These are phyloP conservation scores for Thymelicus acteon DNA, from an alignment of 2,888 invertebrate species.

Conservation along the genomic window DNA sequence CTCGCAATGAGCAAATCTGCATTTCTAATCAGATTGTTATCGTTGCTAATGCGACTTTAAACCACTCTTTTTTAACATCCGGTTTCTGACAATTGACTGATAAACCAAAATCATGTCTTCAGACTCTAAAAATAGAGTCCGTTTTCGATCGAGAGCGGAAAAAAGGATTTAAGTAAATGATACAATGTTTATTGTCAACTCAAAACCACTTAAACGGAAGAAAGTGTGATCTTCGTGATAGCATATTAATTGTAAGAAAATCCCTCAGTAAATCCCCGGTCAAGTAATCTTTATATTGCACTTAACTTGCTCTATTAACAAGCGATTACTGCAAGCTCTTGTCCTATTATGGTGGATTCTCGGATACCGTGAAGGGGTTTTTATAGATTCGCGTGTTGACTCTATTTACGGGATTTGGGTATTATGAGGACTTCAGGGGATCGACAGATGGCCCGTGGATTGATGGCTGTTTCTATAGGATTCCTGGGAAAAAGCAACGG, in stretches of 20 bases:
- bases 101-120: conserved; percentile 37
- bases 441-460: conserved; percentile 37
- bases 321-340: conserved; percentile 38
- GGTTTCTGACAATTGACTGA: conserved; percentile 44
- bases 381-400: conserved; percentile 41
- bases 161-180: conserved; percentile 50
- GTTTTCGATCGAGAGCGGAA: conserved; percentile 38
- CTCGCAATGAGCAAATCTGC: conserved; percentile 63
- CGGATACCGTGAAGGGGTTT: conserved; percentile 29
- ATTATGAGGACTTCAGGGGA: conserved; percentile 31
- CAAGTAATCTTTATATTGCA: conserved; percentile 43
- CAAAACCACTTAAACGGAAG: conserved; percentile 59
- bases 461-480: conserved; percentile 10
- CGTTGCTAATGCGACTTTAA: conserved; percentile 63
- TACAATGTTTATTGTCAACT: conserved; percentile 61
- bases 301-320: conserved; percentile 26
- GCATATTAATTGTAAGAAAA: conserved; percentile 44
- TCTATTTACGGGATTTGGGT: conserved; percentile 27
- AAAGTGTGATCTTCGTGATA: conserved; percentile 51
- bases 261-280: conserved; percentile 38
- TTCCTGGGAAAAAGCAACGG: conserved; percentile 45
- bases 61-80: conserved; percentile 61
- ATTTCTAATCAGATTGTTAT: conserved; percentile 77
- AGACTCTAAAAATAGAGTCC: conserved; percentile 6
- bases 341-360: conserved; percentile 28